Conservation (phyloP, 2,113 vertebrate species). For the Lichenostomus cassidix region DNA sequence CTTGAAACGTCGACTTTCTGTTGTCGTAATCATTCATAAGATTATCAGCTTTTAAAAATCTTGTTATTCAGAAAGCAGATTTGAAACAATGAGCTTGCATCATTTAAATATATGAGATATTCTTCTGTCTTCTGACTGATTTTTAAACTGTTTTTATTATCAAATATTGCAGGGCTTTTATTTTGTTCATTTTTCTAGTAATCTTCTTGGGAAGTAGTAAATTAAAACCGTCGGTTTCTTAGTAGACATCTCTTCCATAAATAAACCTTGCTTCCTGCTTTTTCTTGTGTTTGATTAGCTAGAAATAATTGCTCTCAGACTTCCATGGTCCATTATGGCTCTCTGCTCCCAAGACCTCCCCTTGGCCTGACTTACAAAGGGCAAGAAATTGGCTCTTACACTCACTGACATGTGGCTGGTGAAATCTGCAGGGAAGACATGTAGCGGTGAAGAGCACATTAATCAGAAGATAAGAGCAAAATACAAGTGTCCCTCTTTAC, state of each 20-base stretch:
- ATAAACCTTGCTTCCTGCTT: slow-evolving; percentile 12
- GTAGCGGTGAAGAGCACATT: neutral
- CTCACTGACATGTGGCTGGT: slow-evolving; percentile 25
- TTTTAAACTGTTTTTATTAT: neutral
- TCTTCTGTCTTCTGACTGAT: neutral
- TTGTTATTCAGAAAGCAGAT: neutral
- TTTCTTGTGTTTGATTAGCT: slow-evolving; percentile 18
- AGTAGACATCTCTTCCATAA: neutral
- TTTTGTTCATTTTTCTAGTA: neutral
- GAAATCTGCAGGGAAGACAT: neutral
- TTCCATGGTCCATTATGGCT: neutral
- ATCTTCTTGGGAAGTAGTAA: neutral
- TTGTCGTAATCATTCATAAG: neutral
- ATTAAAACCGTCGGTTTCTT: slow-evolving; percentile 10
- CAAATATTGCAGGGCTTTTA: neutral
- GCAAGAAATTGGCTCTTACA: slow-evolving; percentile 45
- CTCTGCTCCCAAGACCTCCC: slow-evolving; percentile 40
- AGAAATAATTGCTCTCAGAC: slow-evolving; percentile 50
- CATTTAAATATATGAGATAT: neutral
- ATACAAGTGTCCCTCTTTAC: neutral
- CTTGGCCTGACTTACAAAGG: slow-evolving; percentile 28
- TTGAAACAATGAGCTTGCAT: neutral
- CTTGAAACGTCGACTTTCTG: neutral
- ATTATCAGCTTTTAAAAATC: neutral
- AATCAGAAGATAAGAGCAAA: slow-evolving; percentile 21